These are phyloP conservation scores for Drosophila nikananu DNA, from an alignment of 1,140 invertebrate species.

Conservation along the genomic window DNA sequence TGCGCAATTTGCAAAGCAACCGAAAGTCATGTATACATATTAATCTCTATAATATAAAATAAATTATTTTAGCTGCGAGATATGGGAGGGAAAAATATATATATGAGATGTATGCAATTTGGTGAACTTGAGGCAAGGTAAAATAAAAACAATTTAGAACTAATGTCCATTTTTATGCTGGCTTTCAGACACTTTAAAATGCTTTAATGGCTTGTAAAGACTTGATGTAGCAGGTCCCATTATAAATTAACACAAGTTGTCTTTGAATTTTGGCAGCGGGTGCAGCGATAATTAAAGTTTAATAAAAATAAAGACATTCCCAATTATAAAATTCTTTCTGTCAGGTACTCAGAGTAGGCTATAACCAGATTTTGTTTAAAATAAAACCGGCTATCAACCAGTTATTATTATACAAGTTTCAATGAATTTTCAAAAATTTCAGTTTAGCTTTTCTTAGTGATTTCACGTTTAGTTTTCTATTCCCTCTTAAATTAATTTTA, in stretches of 20 bases:
- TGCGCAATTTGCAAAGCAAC: constrained; percentile 71
- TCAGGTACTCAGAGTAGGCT: no score
- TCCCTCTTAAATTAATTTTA: not conserved
- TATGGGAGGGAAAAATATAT: not conserved
- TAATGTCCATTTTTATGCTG: constrained; percentile 35
- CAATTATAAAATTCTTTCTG: not conserved
- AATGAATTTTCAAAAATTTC: not conserved
- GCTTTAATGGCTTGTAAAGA: constrained; percentile 58
- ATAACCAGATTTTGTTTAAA: not conserved
- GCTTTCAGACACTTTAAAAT: constrained; percentile 46
- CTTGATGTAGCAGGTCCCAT: constrained; percentile 30
- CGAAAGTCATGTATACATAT: constrained; percentile 44
- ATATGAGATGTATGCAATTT: constrained; percentile 25
- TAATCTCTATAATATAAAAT: constrained; percentile 35
- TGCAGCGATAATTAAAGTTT: not conserved
- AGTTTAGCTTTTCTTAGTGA: not conserved
- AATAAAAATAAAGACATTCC: not conserved
- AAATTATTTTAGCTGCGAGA: constrained; percentile 18
- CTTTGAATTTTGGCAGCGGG: constrained; percentile 13
- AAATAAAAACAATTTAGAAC: constrained; percentile 33
- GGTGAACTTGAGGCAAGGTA: constrained; percentile 68
- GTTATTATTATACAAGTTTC: not conserved
- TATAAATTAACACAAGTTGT: constrained; percentile 44
- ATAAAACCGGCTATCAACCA: not conserved
- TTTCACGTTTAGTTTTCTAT: not conserved